Base-by-base conservation (phyloP, 2,797 vertebrate species). In the Rhadinocentrus ornatus region DNA sequence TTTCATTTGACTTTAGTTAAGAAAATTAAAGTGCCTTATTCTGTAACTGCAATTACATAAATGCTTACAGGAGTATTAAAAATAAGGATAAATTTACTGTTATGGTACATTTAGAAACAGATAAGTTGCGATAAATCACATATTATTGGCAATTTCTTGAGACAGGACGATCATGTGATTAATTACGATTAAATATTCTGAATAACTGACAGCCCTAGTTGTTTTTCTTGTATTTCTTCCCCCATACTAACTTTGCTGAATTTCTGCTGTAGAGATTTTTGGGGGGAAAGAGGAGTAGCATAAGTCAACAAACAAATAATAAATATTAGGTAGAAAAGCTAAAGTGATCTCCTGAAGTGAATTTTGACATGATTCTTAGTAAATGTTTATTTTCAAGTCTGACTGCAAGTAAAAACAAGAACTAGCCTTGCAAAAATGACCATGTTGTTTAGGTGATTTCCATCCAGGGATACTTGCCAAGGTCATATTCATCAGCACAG, bases 361-460 rank as follows among this genome's bases (percentile, higher is more conserved):
- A 44, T 29, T 29, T 44, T 61, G 16, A n/a, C 16, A 44, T 31
- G 13, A 27, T 20, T 52, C n/a, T 3, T 35, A 35, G 24, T 35
- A 20, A 48, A 31, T 32, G 18, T 63, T 63, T 34, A 63, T 24
- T 48, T 62, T 62, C 11, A 65, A 35, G 12, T 53, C 20, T 29
- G 34, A 27, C 34, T 39, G 3, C 8, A 37, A 29, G 11, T 29
- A 22, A 55, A 20, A 24, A 24, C 5, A 31, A 26, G 37, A 62
- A 31, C n/a, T 12, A 31, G 10, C 27, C 41, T 13, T 18, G 37
- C 8, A 20, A 29, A 10, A 46, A 62, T 22, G 26, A 22, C 18
- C 18, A 32, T 46, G 20, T 32, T 26, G 20, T 20, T 1, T 12
- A 11, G n/a, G 41, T n/a, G 29, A n/a, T 50, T 62, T 62, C 44